Percentiles rank a stretch among this genome's conserved stretches.
Evolutionary conservation across 1,140 invertebrate species (phyloP).

Genomic region (Camponotus pennsylvanicus): DNA sequence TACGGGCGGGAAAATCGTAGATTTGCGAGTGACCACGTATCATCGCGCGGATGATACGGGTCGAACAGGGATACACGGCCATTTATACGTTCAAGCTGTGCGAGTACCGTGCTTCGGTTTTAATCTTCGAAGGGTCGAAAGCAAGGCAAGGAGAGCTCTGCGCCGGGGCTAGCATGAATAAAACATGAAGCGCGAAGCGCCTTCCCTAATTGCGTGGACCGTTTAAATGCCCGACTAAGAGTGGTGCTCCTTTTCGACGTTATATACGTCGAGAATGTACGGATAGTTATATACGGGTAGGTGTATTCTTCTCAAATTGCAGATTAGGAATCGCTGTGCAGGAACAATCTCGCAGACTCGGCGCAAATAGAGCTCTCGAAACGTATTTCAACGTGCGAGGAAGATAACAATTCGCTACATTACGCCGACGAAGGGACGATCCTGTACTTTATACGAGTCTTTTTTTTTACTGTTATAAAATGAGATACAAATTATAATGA

Average conservation of each 20-base stretch:
- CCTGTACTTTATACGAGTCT: background rate
- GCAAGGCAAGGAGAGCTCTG: constrained; percentile 57
- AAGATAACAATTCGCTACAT: background rate
- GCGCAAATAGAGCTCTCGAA: background rate
- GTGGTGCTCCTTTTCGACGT: constrained; percentile 67
- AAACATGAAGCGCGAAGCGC: constrained; percentile 84
- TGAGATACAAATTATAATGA: constrained; percentile 11
- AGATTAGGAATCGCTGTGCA: constrained; percentile 39
- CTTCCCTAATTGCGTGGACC: constrained; percentile 85
- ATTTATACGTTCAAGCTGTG: constrained; percentile 69
- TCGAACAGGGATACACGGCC: constrained; percentile 49
- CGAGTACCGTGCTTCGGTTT: constrained; percentile 77
- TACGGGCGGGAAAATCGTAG: constrained; percentile 24
- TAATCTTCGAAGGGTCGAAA: constrained; percentile 78
- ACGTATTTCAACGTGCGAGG: background rate
- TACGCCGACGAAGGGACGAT: constrained; percentile 7
- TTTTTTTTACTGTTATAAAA: constrained; percentile 16
- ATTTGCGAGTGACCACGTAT: constrained; percentile 31
- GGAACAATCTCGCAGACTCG: background rate
- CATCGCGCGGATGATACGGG: constrained; percentile 44
- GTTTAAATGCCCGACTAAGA: constrained; percentile 80
- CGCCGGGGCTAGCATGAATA: constrained; percentile 79
- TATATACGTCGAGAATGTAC: constrained; percentile 48
- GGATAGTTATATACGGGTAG: constrained; percentile 56
- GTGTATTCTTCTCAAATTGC: constrained; percentile 63